These are phyloP conservation scores for Emydura subglobosa DNA, from an alignment of 2,113 vertebrate species.

Conservation along the genomic window DNA sequence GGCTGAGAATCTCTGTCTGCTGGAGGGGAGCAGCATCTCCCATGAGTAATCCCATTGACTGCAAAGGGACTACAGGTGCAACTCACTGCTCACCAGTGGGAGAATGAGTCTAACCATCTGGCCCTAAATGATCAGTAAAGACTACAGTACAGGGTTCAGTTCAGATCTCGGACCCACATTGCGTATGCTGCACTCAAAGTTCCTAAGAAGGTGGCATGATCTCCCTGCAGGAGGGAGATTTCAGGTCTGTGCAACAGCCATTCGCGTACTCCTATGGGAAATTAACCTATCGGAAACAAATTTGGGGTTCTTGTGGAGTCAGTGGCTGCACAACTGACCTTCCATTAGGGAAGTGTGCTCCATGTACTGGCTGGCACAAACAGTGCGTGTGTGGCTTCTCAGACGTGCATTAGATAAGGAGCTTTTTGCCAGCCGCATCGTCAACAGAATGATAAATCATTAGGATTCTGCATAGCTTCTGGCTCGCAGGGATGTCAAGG, in stretches of 20 bases:
- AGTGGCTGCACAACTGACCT: neutral
- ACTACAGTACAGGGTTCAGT: neutral
- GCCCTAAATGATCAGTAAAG: neutral
- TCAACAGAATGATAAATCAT: neutral
- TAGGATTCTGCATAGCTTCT: neutral
- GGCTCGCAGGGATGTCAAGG: accelerated
- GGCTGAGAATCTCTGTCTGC: neutral
- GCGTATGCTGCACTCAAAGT: neutral
- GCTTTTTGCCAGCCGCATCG: neutral
- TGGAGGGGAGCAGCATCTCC: neutral
- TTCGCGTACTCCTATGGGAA: neutral
- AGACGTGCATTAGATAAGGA: neutral
- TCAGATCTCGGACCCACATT: neutral
- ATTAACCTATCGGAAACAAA: neutral
- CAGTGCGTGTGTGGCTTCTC: neutral
- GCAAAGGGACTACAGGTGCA: neutral
- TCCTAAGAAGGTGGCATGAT: neutral
- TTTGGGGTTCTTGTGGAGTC: neutral
- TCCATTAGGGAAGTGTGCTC: neutral
- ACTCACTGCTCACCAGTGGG: neutral
- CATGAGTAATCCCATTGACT: accelerated
- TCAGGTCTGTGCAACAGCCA: neutral
- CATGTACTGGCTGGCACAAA: neutral
- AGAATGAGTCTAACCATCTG: neutral
- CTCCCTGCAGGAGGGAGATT: neutral